Evolutionary conservation across 1,140 invertebrate genomes (phyloP), one percentile per base, ranked within the genome.

Genomic region (Druon quercuslanigerum): DNA sequence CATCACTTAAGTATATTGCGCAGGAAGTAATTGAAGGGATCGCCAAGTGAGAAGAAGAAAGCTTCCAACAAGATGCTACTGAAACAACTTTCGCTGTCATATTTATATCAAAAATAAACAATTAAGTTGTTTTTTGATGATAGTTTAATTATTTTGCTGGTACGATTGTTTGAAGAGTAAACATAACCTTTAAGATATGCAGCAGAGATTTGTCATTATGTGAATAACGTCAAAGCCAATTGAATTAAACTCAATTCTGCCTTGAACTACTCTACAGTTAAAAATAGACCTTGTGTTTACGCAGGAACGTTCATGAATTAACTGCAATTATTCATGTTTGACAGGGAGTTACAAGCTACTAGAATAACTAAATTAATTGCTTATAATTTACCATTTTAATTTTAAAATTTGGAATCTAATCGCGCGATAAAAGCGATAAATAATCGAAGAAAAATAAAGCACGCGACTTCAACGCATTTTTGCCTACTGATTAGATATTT

Each of bases 231-330:
- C 25, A 14, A 66, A 20, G 17, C 33, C 57, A 66, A 66, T 66
- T 25, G 33, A 66, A 66, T 66, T 66, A 66, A 14, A 40, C 25
- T 40, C 60, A 66, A 40, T 40, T 66, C 14, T 66, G 14, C 60
- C 60, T 66, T 66, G 60, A 16, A 66, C 60, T 33, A 25, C 60
- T 66, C 25, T 66, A 66, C 33, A 33, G 20, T 40, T 66, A 66
- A 66, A 46, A 66, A 66, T 66, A 66, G 60, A 66, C 9, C 25
- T 66, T 66, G 20, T 14, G 14, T 66, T 66, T 66, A 66, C 25
- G 13, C 19, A 9, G 13, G 20, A 60, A 56, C 17, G 11, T 56
- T 13, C 60, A 66, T 14, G 25, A 40, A 33, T 66, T 5, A n/a
- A 14, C 14, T 40, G 1, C 40, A 16, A 40, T 0, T 3, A 60